Conservation (phyloP, 2,888 invertebrate species). For the Napeogenes sylphis region DNA sequence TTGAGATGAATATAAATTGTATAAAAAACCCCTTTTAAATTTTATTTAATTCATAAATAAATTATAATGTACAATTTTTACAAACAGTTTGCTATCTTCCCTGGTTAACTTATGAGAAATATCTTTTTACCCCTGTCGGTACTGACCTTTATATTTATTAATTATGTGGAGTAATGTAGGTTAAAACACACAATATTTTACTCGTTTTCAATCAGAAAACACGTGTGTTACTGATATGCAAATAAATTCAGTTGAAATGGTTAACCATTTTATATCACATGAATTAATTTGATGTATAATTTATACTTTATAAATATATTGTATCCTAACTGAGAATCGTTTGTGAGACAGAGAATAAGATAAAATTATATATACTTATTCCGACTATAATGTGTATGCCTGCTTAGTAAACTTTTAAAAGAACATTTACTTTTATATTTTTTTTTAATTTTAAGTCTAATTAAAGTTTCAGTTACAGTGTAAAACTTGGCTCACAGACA, state of each 20-base stretch:
- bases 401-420: background rate
- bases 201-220: constrained; percentile 51
- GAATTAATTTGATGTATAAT: constrained; percentile 59
- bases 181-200: constrained; percentile 66
- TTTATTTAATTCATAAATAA: no score
- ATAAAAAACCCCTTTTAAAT: no score
- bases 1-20: no score
- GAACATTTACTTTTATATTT: no score
- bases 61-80: no score
- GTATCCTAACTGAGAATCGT: constrained; percentile 22
- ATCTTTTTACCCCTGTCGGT: no score
- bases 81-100: no score
- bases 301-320: no score
- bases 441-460: no score
- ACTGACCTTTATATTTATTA: constrained; percentile 28
- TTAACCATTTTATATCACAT: constrained; percentile 71
- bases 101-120: no score
- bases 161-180: constrained; percentile 42
- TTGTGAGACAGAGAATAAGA: constrained; percentile 12
- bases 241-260: constrained; percentile 65
- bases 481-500: no score
- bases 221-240: constrained; percentile 66
- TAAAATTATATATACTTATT: constrained; percentile 10
- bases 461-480: no score
- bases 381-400: background rate